These are phyloP conservation scores for Chironex yamaguchii DNA, from an alignment of 30 jellyfish, hydroid and myxozoan genomes.

Conservation along the genomic window DNA sequence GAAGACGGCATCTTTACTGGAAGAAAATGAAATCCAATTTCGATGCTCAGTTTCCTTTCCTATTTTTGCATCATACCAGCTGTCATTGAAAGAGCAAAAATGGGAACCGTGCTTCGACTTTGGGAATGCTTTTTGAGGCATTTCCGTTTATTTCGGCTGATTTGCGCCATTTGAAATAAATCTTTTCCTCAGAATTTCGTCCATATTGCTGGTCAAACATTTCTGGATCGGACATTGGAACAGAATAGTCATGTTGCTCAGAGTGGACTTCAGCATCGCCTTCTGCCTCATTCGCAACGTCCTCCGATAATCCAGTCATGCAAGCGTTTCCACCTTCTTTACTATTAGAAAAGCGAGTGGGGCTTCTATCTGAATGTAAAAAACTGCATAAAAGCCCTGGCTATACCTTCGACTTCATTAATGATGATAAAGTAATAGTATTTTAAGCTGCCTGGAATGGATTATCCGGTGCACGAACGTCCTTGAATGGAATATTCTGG, in stretches of 20 bases:
- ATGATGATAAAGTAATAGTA: too few relatives aligned
- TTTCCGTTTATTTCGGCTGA: slow-evolving; percentile 18
- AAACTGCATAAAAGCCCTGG: too few relatives aligned
- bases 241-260: neutral
- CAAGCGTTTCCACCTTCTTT: too few relatives aligned
- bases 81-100: slow-evolving; percentile 35
- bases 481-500: too few relatives aligned
- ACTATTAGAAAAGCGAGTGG: too few relatives aligned
- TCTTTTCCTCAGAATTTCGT: slow-evolving; percentile 20
- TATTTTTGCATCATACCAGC: slow-evolving; percentile 10
- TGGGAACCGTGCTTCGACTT: slow-evolving; percentile 34
- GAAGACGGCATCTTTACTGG: slow-evolving; percentile 22
- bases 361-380: too few relatives aligned
- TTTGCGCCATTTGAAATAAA: slow-evolving; percentile 15
- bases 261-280: slow-evolving; percentile 18
- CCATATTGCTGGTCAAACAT: too few relatives aligned
- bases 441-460: too few relatives aligned
- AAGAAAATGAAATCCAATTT: slow-evolving; percentile 29
- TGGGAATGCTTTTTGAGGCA: slow-evolving; percentile 42
- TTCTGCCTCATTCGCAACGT: slow-evolving; percentile 7
- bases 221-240: neutral
- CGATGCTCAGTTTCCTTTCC: slow-evolving; percentile 13
- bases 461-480: too few relatives aligned
- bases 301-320: too few relatives aligned
- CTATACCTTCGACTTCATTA: too few relatives aligned